Conservation (phyloP, 2,888 invertebrate species). For the Cremastinae sp. region DNA sequence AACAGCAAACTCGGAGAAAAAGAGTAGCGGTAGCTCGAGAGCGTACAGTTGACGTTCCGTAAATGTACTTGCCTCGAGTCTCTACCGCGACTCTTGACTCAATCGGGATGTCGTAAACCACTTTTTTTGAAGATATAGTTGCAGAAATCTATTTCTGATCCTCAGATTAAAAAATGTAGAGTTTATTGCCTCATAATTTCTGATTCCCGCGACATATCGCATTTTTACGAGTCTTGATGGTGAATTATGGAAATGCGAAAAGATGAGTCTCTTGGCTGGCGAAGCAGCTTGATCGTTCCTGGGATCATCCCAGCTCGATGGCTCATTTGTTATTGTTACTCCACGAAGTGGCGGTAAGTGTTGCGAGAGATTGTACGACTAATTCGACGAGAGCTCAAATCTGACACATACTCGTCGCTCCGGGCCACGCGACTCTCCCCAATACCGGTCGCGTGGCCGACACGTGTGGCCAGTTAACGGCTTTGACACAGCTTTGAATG, state of each 20-base stretch:
- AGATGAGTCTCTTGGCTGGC: not conserved
- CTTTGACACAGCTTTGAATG: slow-evolving; percentile 24
- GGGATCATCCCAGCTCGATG: slow-evolving; percentile 36
- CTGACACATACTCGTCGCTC: slow-evolving; percentile 62
- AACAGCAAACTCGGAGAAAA: too few species aligned
- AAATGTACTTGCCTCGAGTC: too few species aligned
- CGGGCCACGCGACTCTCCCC: slow-evolving; percentile 64
- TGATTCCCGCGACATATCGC: not conserved
- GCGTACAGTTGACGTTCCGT: too few species aligned
- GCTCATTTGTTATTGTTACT: slow-evolving; percentile 64
- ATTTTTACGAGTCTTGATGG: slow-evolving; percentile 31
- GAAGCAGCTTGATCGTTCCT: slow-evolving; percentile 24
- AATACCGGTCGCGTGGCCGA: slow-evolving; percentile 68
- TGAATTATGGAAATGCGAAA: slow-evolving; percentile 11
- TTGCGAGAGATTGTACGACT: slow-evolving; percentile 36
- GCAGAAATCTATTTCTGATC: too few species aligned
- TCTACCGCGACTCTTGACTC: too few species aligned
- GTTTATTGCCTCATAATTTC: too few species aligned
- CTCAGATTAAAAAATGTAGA: too few species aligned
- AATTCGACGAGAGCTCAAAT: slow-evolving; percentile 61
- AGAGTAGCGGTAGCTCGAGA: too few species aligned
- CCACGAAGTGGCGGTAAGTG: slow-evolving; percentile 46
- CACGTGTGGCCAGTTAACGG: slow-evolving; percentile 72
- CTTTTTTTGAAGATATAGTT: too few species aligned
- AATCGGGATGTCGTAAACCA: too few species aligned